A percentile compares a stretch with the other conserved stretches of the same genome.
Conservation (phyloP, 2,888 invertebrate species). For the Tiphia femorata region DNA sequence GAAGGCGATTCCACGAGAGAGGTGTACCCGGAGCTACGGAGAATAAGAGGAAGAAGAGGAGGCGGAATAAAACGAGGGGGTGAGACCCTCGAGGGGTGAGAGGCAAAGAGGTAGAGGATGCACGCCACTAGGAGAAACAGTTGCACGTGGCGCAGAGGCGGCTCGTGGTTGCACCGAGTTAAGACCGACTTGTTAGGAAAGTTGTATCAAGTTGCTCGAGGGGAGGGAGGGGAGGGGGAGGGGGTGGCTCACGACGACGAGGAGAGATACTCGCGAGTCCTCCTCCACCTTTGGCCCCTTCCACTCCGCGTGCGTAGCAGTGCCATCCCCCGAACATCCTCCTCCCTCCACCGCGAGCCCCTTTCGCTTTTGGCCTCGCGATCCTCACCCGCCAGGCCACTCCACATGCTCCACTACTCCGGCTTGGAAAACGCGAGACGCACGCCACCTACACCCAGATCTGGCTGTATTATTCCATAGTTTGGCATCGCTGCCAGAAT, state of each 20-base stretch:
- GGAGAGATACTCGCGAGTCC: constrained; percentile 20
- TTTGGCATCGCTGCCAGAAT: constrained; percentile 28
- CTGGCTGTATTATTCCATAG: constrained; percentile 27
- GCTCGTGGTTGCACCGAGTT: constrained; percentile 44
- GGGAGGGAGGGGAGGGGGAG: too few species aligned
- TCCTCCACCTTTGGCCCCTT: constrained; percentile 4
- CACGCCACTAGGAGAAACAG: constrained; percentile 16
- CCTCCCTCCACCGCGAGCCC: neutral
- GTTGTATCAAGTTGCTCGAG: constrained; percentile 54
- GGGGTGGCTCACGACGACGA: constrained; percentile 35
- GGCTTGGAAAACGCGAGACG: neutral
- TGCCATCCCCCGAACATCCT: too few species aligned
- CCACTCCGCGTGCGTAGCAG: too few species aligned
- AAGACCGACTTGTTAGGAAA: constrained; percentile 50
- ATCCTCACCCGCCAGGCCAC: neutral
- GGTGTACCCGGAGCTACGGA: constrained; percentile 18
- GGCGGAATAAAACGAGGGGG: neutral
- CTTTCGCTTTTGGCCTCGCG: neutral
- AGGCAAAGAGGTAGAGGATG: constrained; percentile 1
- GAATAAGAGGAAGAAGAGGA: constrained; percentile 6
- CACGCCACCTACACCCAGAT: neutral
- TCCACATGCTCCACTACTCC: neutral
- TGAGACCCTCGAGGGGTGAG: neutral
- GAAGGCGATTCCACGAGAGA: neutral
- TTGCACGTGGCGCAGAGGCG: constrained; percentile 26